Percentiles rank a stretch among this genome's conserved stretches.
Evolutionary conservation across 2,888 invertebrate species (phyloP).

Genomic region (Amiota minor): DNA sequence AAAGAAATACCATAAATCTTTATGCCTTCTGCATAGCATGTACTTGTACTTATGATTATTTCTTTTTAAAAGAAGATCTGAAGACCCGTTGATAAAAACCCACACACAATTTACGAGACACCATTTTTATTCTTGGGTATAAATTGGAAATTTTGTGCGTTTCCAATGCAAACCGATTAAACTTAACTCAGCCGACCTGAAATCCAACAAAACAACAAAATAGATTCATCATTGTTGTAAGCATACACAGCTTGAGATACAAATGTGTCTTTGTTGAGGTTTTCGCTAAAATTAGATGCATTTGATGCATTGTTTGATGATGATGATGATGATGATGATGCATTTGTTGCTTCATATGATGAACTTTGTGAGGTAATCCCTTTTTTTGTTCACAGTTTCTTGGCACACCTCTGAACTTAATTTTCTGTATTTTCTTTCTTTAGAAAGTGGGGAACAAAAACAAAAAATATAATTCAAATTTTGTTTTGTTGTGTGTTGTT

Average conservation of each 20-base stretch:
- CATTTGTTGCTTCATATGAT: neutral
- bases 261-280: no score
- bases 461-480: neutral
- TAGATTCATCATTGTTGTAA: neutral
- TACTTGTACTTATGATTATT: neutral
- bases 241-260: neutral
- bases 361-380: slow-evolving; percentile 49
- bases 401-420: no score
- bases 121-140: no score
- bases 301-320: slow-evolving; percentile 4
- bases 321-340: neutral
- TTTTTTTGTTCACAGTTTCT: slow-evolving; percentile 9
- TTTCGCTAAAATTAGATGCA: slow-evolving; percentile 58
- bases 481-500: no score
- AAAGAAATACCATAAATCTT: slow-evolving; percentile 25
- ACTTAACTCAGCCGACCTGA: neutral
- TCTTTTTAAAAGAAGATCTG: neutral
- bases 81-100: slow-evolving; percentile 11
- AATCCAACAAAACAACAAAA: neutral
- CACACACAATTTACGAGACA: neutral
- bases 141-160: no score
- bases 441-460: slow-evolving; percentile 49
- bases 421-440: slow-evolving; percentile 46
- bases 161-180: no score
- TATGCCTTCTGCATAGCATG: neutral